Base-by-base conservation (phyloP, 2,797 vertebrate genomes). In the Chelonia mydas region DNA sequence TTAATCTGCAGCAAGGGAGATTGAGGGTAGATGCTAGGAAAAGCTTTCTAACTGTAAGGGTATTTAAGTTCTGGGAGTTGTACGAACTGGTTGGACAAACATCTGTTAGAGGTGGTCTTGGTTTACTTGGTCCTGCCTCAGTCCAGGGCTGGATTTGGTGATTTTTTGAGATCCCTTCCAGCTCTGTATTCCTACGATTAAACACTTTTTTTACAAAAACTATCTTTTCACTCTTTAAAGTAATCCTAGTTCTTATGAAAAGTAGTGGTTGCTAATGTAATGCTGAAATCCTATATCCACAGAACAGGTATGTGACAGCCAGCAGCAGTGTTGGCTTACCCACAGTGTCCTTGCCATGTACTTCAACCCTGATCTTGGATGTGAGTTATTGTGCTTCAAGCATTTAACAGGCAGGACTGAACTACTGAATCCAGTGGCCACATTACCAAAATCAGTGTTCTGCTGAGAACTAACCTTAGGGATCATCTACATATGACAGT, bases 321-420 rank as follows among this genome's bases (percentile, higher is more conserved):
- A 13, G 87, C 33, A 84, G 0, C 68, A 8, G 45, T 1, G 0
- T 72, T n/a, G 82, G 65, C 54, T 19, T 94, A 94, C 77, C 94
- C 33, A 77, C 57, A 77, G 88, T 55, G 15, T 90, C 11, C 4
- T 10, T 51, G 45, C 90, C 61, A 10, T 50, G 41, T 21, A 19
- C 53, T 2, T 0, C 59, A 3, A 3, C 2, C 49, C 51, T 87
- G 49, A 57, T 76, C 79, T 31, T 33, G 2, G 0, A 0, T 49
- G 3, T 57, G 59, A 79, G 55, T 61, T 6, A 16, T 61, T 61
- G 15, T 15, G 21, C 23, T 54, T 54, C 54, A 50, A 50, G 49
- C 49, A 50, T 50, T 50, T 50, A 50, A 50, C 49, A 50, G 49
- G 49, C 49, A 50, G 49, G 12, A 50, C 49, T 50, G 51, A 72